phyloP scores from a whole-genome alignment of 2,888 invertebrate genomes.

The Tachystola acroxantha region DNA sequence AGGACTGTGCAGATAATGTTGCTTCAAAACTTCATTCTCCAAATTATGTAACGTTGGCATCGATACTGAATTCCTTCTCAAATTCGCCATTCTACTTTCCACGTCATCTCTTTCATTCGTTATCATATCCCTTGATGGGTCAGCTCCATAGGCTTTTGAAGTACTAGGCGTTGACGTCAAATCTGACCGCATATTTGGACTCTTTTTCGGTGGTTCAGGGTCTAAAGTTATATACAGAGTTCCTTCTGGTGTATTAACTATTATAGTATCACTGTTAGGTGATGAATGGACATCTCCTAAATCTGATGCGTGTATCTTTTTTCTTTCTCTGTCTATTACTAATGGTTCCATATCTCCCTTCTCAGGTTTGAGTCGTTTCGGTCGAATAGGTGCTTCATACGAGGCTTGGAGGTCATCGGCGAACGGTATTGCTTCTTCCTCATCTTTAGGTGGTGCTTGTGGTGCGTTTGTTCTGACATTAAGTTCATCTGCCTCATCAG shows the following conservation, averaged over 20 bases:
- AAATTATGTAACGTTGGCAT: slow-evolving; percentile 85
- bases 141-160: slow-evolving; percentile 43
- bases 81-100: slow-evolving; percentile 42
- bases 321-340: slow-evolving; percentile 19
- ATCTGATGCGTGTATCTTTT: slow-evolving; percentile 47
- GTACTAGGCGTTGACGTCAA: slow-evolving; percentile 36
- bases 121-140: slow-evolving; percentile 48
- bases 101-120: slow-evolving; percentile 38
- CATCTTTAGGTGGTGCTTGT: not conserved
- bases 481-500: slow-evolving; percentile 32
- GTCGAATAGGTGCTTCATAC: slow-evolving; percentile 37
- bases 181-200: slow-evolving; percentile 35
- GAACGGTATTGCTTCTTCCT: slow-evolving; percentile 39
- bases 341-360: slow-evolving; percentile 20
- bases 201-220: slow-evolving; percentile 44
- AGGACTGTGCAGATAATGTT: slow-evolving; percentile 51
- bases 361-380: slow-evolving; percentile 33
- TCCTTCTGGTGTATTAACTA: slow-evolving; percentile 68
- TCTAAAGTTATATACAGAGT: slow-evolving; percentile 66
- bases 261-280: slow-evolving; percentile 64
- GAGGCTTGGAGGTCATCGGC: slow-evolving; percentile 50
- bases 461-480: slow-evolving; percentile 13
- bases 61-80: slow-evolving; percentile 85
- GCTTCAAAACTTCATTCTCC: slow-evolving; percentile 77
- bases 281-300: slow-evolving; percentile 53